A percentile compares a stretch with the other conserved stretches of the same genome.
Evolutionary conservation across 2,888 invertebrate genomes (phyloP).

Genomic region (Cantharis nigra): DNA sequence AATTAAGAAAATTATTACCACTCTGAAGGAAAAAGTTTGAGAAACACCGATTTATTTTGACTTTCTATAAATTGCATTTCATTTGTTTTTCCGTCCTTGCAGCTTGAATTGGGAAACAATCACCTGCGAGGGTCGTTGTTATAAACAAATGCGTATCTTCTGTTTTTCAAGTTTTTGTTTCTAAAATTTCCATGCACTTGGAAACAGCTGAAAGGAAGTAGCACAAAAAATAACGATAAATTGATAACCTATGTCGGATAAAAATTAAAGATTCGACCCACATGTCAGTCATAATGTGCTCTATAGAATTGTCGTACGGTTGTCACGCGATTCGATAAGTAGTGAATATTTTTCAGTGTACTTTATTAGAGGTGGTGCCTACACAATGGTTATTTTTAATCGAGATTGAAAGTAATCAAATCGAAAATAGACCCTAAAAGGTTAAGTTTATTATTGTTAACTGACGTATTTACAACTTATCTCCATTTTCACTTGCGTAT

Average conservation of each 20-base stretch:
- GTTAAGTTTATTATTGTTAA: conserved; percentile 13
- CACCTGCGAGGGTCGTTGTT: background rate
- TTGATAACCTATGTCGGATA: background rate
- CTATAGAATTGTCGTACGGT: background rate
- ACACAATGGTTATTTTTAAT: background rate
- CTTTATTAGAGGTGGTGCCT: background rate
- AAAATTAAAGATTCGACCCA: background rate
- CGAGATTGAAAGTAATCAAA: background rate
- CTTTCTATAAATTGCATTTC: background rate
- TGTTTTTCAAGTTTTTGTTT: background rate
- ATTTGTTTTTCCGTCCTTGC: background rate
- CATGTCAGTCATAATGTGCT: background rate
- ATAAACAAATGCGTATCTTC: background rate
- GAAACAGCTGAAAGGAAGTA: background rate
- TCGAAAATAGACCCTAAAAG: conserved; percentile 3
- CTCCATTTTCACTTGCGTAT: background rate
- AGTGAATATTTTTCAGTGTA: background rate
- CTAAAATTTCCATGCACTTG: background rate
- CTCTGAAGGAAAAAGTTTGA: background rate
- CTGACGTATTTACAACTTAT: conserved; percentile 2
- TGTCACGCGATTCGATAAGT: background rate
- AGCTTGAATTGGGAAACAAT: background rate
- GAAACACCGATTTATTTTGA: background rate
- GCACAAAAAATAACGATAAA: background rate
- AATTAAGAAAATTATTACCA: background rate